These are phyloP conservation scores for Plestiodon gilberti DNA, from an alignment of 2,113 vertebrate species.

Conservation along the genomic window DNA sequence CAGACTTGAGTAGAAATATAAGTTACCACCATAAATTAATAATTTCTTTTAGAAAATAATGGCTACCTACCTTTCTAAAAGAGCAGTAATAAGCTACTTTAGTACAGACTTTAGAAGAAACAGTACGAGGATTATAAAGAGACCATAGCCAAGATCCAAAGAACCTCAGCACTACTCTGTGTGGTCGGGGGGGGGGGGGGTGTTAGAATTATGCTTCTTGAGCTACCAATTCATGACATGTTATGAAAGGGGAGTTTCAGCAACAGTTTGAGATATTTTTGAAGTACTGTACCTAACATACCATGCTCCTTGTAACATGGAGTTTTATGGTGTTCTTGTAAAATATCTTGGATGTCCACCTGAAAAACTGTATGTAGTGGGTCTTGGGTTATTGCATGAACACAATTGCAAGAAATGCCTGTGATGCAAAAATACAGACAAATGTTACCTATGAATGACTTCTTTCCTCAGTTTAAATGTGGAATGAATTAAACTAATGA, in stretches of 20 bases:
- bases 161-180: background rate
- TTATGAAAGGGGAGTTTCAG: background rate
- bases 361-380: background rate
- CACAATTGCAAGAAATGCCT: background rate
- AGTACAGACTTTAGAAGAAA: background rate
- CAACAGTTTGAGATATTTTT: background rate
- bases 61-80: conserved; percentile 10
- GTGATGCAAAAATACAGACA: background rate
- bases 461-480: background rate
- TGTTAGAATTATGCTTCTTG: background rate
- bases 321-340: too few species aligned
- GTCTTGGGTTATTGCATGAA: background rate
- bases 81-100: background rate
- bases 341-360: too few species aligned
- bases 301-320: too few species aligned
- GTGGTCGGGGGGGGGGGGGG: background rate
- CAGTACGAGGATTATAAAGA: background rate
- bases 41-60: background rate
- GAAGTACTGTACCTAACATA: background rate
- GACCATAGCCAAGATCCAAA: background rate
- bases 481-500: conserved; percentile 1
- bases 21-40: conserved; percentile 1
- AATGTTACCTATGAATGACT: background rate
- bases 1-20: conserved; percentile 35
- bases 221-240: background rate